These are phyloP conservation scores for Nilaparvata lugens DNA, from an alignment of 1,140 invertebrate species.

Conservation along the genomic window DNA sequence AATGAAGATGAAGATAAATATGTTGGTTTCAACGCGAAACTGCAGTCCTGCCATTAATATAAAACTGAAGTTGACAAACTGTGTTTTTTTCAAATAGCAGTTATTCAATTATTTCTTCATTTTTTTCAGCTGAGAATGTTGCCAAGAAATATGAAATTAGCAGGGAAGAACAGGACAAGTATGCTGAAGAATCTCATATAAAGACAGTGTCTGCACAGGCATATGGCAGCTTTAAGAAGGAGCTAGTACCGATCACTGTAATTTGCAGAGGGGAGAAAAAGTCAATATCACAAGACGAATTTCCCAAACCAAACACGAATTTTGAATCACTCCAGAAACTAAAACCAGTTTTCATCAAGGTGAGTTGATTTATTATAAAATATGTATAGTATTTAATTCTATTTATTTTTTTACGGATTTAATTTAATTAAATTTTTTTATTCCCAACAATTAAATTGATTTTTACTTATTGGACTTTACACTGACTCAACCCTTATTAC, in stretches of 20 bases:
- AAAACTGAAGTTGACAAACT: too few relatives aligned
- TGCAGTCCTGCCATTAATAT: too few relatives aligned
- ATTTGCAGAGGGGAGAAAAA: conserved; percentile 40
- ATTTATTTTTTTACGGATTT: neutral
- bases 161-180: conserved; percentile 66
- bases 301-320: conserved; percentile 49
- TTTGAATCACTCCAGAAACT: conserved; percentile 49
- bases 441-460: too few relatives aligned
- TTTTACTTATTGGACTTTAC: too few relatives aligned
- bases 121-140: conserved; percentile 62
- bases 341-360: conserved; percentile 51
- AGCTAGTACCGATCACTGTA: conserved; percentile 57
- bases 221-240: conserved; percentile 55
- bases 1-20: too few relatives aligned
- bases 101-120: too few relatives aligned
- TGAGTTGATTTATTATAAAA: too few relatives aligned
- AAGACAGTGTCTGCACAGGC: conserved; percentile 54
- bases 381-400: too few relatives aligned
- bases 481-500: too few relatives aligned
- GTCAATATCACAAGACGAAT: conserved; percentile 52
- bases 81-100: too few relatives aligned
- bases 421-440: too few relatives aligned
- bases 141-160: conserved; percentile 57
- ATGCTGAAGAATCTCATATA: conserved; percentile 61
- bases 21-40: too few relatives aligned